phyloP scores from a whole-genome alignment of 1,140 invertebrate genomes.

The Cydia pomonella region DNA sequence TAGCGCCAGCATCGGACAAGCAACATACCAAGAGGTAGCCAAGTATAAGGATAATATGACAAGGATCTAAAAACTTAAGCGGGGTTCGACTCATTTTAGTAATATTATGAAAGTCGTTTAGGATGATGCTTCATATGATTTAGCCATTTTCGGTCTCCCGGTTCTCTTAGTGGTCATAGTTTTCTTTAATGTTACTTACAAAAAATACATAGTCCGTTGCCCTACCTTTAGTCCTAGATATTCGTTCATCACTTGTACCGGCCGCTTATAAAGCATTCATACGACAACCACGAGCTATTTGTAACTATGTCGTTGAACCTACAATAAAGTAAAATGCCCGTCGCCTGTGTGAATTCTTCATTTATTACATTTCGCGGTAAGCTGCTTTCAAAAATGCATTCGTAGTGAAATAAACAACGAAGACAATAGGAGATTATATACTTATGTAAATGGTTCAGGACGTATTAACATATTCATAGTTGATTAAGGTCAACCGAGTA shows the following conservation, averaged over 20 bases:
- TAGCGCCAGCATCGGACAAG: no score
- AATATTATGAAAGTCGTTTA: no score
- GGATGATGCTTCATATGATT: no score
- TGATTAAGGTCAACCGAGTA: not conserved
- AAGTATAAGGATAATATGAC: no score
- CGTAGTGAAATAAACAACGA: not conserved
- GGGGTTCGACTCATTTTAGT: no score
- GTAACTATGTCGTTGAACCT: slow-evolving; percentile 31
- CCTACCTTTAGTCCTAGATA: not conserved
- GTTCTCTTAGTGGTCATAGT: no score
- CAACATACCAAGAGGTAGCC: no score
- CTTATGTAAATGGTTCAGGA: not conserved
- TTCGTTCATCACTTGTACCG: not conserved
- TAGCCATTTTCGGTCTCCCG: no score
- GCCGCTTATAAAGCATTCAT: slow-evolving; percentile 29
- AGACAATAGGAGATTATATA: slow-evolving; percentile 5
- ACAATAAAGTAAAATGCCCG: slow-evolving; percentile 20
- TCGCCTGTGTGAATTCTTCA: slow-evolving; percentile 27
- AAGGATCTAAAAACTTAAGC: no score
- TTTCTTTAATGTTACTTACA: no score
- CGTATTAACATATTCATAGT: not conserved
- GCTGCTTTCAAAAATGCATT: slow-evolving; percentile 13
- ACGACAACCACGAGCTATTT: slow-evolving; percentile 31
- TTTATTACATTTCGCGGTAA: slow-evolving; percentile 27
- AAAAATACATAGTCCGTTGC: no score